phyloP scores from a whole-genome alignment of 2,888 invertebrate species.

The Pedicia rivosa region DNA sequence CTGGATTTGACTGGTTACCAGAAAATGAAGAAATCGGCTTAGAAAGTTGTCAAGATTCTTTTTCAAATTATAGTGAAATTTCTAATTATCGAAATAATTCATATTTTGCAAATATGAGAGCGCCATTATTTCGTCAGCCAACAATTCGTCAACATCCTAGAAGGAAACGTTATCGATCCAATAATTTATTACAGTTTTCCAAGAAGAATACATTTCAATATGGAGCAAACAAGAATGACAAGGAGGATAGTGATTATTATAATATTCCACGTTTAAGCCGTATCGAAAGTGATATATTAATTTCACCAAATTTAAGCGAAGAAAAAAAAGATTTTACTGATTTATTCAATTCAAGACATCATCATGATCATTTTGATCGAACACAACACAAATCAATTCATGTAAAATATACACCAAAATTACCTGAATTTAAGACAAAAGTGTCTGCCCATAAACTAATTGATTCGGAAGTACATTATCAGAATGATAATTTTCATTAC shows the following conservation, averaged over 20 bases:
- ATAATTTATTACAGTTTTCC: too few relatives aligned
- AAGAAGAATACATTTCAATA: too few relatives aligned
- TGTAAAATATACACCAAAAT: conserved; percentile 20
- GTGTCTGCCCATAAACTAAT: too few relatives aligned
- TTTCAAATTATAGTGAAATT: not conserved
- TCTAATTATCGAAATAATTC: not conserved
- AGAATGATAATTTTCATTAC: too few relatives aligned
- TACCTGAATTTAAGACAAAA: too few relatives aligned
- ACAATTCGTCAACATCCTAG: conserved; percentile 22
- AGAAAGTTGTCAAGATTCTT: not conserved
- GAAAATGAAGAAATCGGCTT: conserved; percentile 4
- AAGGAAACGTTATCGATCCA: conserved; percentile 17
- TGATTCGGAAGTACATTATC: too few relatives aligned
- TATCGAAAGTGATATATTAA: conserved; percentile 13
- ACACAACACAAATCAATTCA: conserved; percentile 20
- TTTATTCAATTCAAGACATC: conserved; percentile 23
- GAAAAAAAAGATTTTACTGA: conserved; percentile 19
- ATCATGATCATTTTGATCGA: conserved; percentile 25
- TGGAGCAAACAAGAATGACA: too few relatives aligned
- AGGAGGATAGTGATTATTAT: not conserved
- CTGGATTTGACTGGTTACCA: conserved; percentile 24
- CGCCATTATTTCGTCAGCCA: conserved; percentile 22
- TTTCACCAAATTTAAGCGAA: conserved; percentile 18
- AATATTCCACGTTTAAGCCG: conserved; percentile 5
- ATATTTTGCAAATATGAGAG: conserved; percentile 19